Base-by-base conservation (phyloP, 2,113 vertebrate genomes). In the Gobiocypris rarus region DNA sequence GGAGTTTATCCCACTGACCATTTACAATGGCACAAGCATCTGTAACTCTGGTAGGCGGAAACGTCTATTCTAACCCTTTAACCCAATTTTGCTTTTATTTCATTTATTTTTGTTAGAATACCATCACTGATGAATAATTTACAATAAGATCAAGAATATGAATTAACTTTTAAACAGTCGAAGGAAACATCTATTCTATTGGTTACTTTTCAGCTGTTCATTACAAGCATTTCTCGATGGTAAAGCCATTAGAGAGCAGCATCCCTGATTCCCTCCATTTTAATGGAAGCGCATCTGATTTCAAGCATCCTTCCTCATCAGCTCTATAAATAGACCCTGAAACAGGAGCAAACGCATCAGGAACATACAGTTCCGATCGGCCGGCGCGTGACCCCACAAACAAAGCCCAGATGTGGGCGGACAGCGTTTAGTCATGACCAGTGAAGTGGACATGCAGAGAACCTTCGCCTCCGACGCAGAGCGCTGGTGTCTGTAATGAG, bases 271-370 rank as follows among this genome's bases (percentile, higher is more conserved):
- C 19, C 19, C 54, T 83, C 11, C 1, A 22, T 19, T 84, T 82
- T 82, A 86, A 86, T 59, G 65, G 81, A 86, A 48, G 71, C 9
- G 22, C 34, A 79, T 84, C 70, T 24, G 71, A 82, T 77, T 83
- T 86, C 45, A 71, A 58, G 82, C 50, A 73, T 82, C 63, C 43
- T 84, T 84, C 59, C 50, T 77, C 38, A 34, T 75, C 74, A 65
- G 19, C 38, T 45, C 87, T 86, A 84, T 88, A 88, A 88, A 88
- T 86, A 86, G 85, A 69, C 34, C 41, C 63, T 82, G 87, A 67
- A 83, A 86, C 87, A 69, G 56, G 77, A 80, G 76, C 69, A 24
- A 71, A n/a, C 45, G 78, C 52, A 38, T 58, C 58, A 56, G 83
- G 83, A 75, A 82, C 83, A 87, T 58, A 84, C 38, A 69, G 58